Evolutionary conservation across 2,888 invertebrate genomes (phyloP), one percentile per base, ranked within the genome.

Genomic region (Piscicola geometra): DNA sequence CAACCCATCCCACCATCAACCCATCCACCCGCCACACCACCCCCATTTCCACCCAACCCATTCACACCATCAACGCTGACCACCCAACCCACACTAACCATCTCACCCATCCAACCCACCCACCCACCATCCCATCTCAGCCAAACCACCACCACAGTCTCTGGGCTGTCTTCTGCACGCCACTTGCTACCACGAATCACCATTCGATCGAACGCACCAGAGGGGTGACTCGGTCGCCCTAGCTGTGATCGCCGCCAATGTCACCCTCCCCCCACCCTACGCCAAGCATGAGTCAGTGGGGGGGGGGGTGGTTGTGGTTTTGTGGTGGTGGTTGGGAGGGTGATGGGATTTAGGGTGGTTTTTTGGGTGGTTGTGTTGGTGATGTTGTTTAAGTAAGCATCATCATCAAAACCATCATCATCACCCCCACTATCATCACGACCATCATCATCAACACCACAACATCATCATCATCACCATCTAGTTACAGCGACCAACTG

Each of bases 131-230:
- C n/a, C n/a, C n/a, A n/a, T n/a, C n/a, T n/a, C n/a, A n/a, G n/a
- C n/a, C 41, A 9, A 9, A 9, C 41, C 5, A 5, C 41, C 41
- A 5, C 41, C 15, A 9, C 41, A 90, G 93, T 92, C 92, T 75
- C 86, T 93, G 79, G 94, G 93, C 21, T 94, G 93, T 85, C 88
- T 92, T 77, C 86, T 94, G 33, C 93, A 92, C 86, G 93, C 93
- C 0, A 88, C 93, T 86, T 91, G 92, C 82, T 93, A 90, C 83
- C 91, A 91, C 82, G 91, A 91, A 83, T 92, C 92, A 64, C 93
- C 93, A 0, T 94, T 91, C 84, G 93, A 94, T 85, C 87, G 89
- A 33, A 90, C 92, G 15, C 91, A 93, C 82, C 92, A 92, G 84
- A 88, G 91, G 81, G 93, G 93, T 0, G 93, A 93, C 84, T 92